These are phyloP conservation scores for Toxostoma redivivum DNA, from an alignment of 2,113 vertebrate genomes.

Conservation along the genomic window DNA sequence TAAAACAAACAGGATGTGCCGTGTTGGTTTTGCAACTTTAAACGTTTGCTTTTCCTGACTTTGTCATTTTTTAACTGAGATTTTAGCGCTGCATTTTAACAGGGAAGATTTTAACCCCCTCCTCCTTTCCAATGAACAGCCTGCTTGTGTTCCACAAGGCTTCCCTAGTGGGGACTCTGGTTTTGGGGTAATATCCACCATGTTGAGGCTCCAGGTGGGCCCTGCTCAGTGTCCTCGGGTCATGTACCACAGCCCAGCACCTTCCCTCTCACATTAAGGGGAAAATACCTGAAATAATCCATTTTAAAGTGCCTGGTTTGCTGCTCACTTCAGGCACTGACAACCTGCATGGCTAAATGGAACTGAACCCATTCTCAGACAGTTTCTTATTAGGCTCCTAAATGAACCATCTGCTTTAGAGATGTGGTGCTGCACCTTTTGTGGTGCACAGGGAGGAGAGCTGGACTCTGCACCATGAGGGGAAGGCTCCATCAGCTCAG, in stretches of 20 bases:
- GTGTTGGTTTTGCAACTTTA: slow-evolving; percentile 15
- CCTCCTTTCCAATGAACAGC: neutral
- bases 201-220: rapidly evolving
- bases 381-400: neutral
- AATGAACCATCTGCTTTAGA: neutral
- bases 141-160: neutral
- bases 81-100: neutral
- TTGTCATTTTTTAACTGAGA: neutral
- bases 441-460: rapidly evolving
- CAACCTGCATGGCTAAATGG: neutral
- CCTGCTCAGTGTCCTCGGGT: rapidly evolving
- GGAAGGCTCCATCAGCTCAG: neutral
- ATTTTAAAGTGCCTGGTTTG: neutral
- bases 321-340: neutral
- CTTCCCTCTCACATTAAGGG: neutral
- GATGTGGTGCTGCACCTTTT: rapidly evolving
- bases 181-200: neutral
- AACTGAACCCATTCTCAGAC: neutral
- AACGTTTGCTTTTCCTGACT: neutral
- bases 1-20: slow-evolving; percentile 53
- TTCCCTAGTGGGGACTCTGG: neutral
- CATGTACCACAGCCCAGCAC: rapidly evolving
- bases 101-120: neutral
- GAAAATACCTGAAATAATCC: neutral
- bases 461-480: neutral